Conservation (phyloP, 2,113 vertebrate species). For the Catagonus wagneri region DNA sequence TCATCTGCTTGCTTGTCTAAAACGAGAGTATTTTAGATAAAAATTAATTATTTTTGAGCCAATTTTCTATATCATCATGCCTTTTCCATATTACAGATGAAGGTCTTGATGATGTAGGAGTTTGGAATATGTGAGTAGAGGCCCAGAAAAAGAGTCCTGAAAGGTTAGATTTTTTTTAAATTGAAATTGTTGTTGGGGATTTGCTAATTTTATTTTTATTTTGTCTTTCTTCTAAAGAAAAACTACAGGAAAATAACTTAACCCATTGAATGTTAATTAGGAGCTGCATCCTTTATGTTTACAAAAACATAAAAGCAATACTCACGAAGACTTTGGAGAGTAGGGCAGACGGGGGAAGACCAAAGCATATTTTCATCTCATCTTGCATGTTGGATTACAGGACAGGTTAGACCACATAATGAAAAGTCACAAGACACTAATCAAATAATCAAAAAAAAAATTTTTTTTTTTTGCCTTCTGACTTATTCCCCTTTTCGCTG, state of each 20-base stretch:
- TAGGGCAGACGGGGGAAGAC: background rate
- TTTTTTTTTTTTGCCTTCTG: background rate
- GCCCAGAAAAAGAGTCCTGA: background rate
- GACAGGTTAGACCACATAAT: background rate
- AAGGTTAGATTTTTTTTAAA: background rate
- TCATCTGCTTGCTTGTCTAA: background rate
- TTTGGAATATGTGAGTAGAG: background rate
- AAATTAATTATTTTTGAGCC: background rate
- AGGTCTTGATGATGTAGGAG: background rate
- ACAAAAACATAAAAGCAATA: background rate
- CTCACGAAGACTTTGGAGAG: background rate
- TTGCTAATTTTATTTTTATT: background rate
- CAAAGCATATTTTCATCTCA: slow-evolving; percentile 26
- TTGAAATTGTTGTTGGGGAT: background rate
- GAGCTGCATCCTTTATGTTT: background rate
- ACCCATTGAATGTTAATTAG: background rate
- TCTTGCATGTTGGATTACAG: background rate
- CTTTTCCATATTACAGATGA: background rate
- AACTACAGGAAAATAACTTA: slow-evolving; percentile 18
- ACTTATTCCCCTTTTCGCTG: background rate
- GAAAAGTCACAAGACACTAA: background rate
- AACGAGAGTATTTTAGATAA: background rate
- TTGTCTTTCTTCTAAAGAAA: slow-evolving; percentile 46
- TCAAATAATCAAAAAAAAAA: background rate
- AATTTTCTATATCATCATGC: background rate